These are phyloP conservation scores for Tenthredo scrophulariae DNA, from an alignment of 2,888 invertebrate species.

Conservation along the genomic window DNA sequence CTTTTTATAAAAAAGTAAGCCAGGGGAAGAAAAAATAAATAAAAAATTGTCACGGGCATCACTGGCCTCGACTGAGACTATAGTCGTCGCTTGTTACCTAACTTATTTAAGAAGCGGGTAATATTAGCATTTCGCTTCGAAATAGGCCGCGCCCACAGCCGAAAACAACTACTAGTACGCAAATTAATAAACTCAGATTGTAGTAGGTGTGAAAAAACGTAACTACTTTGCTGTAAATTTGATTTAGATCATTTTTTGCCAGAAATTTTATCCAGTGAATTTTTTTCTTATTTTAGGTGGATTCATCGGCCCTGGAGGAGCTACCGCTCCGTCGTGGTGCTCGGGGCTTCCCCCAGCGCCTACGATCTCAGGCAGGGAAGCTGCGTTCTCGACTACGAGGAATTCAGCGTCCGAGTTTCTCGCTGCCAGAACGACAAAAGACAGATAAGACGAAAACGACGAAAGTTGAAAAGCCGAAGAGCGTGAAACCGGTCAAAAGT, in stretches of 20 bases:
- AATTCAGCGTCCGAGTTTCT: conserved; percentile 81
- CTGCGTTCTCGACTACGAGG: conserved; percentile 84
- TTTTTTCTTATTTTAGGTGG: conserved; percentile 76
- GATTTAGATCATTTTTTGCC: neutral
- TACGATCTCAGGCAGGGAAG: conserved; percentile 87
- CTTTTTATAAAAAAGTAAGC: neutral
- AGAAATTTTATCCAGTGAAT: neutral
- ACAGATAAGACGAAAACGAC: conserved; percentile 65
- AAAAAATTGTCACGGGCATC: conserved; percentile 7
- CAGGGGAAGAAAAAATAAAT: neutral
- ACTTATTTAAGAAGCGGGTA: conserved; percentile 47
- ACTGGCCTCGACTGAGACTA: conserved; percentile 9
- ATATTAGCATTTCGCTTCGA: conserved; percentile 46
- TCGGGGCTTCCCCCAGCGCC: conserved; percentile 79
- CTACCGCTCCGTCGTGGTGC: conserved; percentile 67
- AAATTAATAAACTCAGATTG: neutral
- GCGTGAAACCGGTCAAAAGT: conserved; percentile 77
- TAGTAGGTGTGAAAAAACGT: neutral
- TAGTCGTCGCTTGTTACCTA: conserved; percentile 26
- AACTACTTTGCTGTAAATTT: neutral
- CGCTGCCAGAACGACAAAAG: conserved; percentile 76
- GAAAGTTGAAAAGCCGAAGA: conserved; percentile 56
- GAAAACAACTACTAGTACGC: conserved; percentile 1
- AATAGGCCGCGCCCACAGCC: conserved; percentile 49
- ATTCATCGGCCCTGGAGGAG: conserved; percentile 84